Evolutionary conservation across 2,888 invertebrate species (phyloP), one percentile per base, ranked within the genome.

Genomic region (Encarsia formosa): DNA sequence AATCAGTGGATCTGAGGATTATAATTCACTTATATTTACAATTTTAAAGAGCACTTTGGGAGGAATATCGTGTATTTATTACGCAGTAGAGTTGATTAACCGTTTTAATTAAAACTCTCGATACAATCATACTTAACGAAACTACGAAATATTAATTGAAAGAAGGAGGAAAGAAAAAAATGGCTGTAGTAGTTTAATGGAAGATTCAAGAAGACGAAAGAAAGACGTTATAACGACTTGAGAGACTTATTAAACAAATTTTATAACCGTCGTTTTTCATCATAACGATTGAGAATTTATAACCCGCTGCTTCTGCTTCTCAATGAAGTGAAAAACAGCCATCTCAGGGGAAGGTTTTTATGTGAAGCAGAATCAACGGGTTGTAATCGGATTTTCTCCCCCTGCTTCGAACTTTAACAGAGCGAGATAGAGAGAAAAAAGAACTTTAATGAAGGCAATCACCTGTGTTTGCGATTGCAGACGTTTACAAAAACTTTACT

Each of bases 361-460:
- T 16, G 4, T 23, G 16, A 24, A 24, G 20, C 29, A 34, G 15
- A 44, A 34, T 44, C 34, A 34, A 6, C 8, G 15, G 16, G 38
- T 47, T 11, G 15, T 34, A 50, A 54, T 46, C 45, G 22, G 35
- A 54, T 49, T 49, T 49, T 39, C 32, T 45, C 38, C n/a, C 5
- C 34, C n/a, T 34, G 5, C 34, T 34, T 15, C 5, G 13, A 15
- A n/a, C n/a, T n/a, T n/a, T n/a, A 15, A 24, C 22, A 24, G 29
- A 9, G 18, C 23, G 43, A 15, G 15, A 15, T n/a, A 13, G 19
- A n/a, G 13, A 19, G 18, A 5, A 2, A 40, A 35, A 40, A 50
- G 47, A 54, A 50, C 26, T 47, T 54, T 49, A 47, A 50, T 43
- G 46, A 54, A 50, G 42, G 42, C 41, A 49, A 54, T 54, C 46